phyloP scores from a whole-genome alignment of 1,140 invertebrate species.

The Bombus soroeensis region DNA sequence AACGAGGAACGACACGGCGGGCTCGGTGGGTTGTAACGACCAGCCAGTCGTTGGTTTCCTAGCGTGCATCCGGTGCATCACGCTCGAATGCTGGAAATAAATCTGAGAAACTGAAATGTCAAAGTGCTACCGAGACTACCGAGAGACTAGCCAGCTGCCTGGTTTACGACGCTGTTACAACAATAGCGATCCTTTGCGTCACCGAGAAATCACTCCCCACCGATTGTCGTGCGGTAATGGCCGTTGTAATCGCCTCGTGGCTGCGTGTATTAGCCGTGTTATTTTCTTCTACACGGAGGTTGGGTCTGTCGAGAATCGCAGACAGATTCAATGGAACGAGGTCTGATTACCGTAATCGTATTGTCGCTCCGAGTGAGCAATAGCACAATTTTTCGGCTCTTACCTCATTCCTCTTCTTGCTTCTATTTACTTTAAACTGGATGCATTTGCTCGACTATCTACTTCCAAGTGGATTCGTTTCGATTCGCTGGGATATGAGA shows the following conservation, averaged over 20 bases:
- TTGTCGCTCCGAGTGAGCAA: neutral
- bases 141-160: constrained; percentile 4
- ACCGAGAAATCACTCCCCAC: constrained; percentile 34
- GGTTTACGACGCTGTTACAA: constrained; percentile 32
- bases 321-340: neutral
- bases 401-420: neutral
- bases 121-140: constrained; percentile 31
- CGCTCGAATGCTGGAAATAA: constrained; percentile 6
- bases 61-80: constrained; percentile 19
- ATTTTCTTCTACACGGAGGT: neutral
- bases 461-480: no score
- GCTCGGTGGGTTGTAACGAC: neutral
- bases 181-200: constrained; percentile 42
- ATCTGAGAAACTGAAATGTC: constrained; percentile 45
- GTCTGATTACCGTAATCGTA: constrained; percentile 5
- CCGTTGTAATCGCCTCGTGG: constrained; percentile 19
- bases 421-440: neutral
- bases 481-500: no score
- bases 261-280: constrained; percentile 9
- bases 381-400: neutral
- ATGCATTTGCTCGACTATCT: no score
- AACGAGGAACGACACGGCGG: neutral
- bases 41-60: neutral
- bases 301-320: no score
- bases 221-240: constrained; percentile 27